Evolutionary conservation across 2,797 vertebrate genomes (phyloP).

Genomic region (Hypotaenidia okinawae): DNA sequence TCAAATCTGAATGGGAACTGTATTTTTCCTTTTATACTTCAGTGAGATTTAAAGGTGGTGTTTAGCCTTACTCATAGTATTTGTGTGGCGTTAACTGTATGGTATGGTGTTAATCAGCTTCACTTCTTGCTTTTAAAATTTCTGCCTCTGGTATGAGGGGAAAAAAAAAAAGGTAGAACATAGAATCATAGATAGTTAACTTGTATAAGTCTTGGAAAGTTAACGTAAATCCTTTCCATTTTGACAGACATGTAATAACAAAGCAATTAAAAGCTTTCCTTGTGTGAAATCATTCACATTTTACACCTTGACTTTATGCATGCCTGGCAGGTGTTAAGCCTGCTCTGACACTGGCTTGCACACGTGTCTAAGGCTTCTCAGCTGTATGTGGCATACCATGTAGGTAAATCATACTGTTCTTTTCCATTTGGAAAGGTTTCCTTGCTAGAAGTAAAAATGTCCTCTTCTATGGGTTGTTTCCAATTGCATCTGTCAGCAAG

Average conservation of each 20-base stretch:
- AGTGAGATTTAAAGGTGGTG: not conserved
- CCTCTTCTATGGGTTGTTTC: constrained; percentile 23
- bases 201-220: not conserved
- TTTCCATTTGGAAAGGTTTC: constrained; percentile 48
- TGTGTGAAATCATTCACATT: not conserved
- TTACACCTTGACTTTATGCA: not conserved
- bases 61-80: not conserved
- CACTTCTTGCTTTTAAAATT: not conserved
- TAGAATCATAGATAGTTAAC: not conserved
- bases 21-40: not conserved
- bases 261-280: not conserved
- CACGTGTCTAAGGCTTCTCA: not conserved
- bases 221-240: not conserved
- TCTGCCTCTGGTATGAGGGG: not conserved
- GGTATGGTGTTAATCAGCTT: not conserved
- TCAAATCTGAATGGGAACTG: not conserved
- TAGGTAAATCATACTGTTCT: constrained; percentile 36
- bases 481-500: constrained; percentile 56
- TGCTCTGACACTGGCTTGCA: not conserved
- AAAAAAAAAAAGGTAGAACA: too few relatives aligned
- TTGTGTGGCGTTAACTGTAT: not conserved
- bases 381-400: not conserved
- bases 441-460: not conserved
- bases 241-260: not conserved
- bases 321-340: not conserved